Conservation (phyloP, 2,113 vertebrate species). For the Oenanthe melanoleuca region DNA sequence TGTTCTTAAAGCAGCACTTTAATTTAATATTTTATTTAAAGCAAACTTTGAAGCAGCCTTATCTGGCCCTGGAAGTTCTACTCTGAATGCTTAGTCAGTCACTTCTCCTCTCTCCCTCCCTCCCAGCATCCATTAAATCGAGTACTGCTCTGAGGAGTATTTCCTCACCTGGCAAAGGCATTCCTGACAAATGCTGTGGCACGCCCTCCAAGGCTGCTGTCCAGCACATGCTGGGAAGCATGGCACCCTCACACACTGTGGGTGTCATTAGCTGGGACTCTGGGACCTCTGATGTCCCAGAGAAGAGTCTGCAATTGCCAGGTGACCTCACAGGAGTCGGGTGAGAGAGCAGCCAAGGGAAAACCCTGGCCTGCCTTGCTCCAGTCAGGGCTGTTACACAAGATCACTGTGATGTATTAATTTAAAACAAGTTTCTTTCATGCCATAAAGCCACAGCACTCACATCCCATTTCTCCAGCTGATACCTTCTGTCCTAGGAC, state of each 20-base stretch:
- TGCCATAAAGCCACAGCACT: neutral
- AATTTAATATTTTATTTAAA: neutral
- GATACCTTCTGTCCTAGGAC: neutral
- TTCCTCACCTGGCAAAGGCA: neutral
- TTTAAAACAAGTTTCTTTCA: neutral
- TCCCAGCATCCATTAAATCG: neutral
- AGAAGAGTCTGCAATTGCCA: neutral
- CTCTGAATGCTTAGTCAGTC: neutral
- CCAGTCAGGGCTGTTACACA: accelerated
- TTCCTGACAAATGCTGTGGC: neutral
- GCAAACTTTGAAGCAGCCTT: neutral
- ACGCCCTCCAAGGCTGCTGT: neutral
- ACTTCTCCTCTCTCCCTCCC: neutral
- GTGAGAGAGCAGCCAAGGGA: neutral
- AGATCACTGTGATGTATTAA: neutral
- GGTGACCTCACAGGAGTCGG: neutral
- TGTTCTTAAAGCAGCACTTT: neutral
- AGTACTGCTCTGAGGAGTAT: neutral
- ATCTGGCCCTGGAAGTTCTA: neutral
- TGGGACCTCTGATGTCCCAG: neutral
- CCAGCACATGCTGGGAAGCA: neutral
- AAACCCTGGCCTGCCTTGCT: neutral
- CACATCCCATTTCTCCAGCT: neutral
- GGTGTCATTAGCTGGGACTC: neutral
- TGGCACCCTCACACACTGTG: accelerated